Evolutionary conservation across 2,113 vertebrate species (phyloP).

Genomic region (Perca flavescens): DNA sequence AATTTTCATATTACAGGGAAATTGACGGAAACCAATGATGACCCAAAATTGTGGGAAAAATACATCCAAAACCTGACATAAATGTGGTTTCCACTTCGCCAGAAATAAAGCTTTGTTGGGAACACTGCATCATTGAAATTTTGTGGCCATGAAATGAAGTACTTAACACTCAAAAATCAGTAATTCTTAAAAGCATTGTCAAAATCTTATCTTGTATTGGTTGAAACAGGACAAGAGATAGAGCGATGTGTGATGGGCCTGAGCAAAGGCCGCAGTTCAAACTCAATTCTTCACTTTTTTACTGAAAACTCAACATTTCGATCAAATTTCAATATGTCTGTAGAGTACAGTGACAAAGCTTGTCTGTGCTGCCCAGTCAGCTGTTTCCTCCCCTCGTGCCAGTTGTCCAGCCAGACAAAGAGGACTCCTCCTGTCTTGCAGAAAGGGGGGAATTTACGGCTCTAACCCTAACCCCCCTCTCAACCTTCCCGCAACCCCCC

Average conservation of each 20-base stretch:
- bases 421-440: slow-evolving; percentile 50
- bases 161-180: neutral
- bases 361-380: slow-evolving; percentile 51
- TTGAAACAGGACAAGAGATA: neutral
- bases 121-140: neutral
- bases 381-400: slow-evolving; percentile 66
- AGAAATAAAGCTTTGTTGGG: neutral
- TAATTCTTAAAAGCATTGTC: neutral
- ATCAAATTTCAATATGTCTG: neutral
- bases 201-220: neutral
- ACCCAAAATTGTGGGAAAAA: neutral
- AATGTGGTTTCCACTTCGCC: neutral
- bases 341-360: slow-evolving; percentile 5
- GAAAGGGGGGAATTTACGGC: slow-evolving; percentile 48
- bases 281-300: neutral
- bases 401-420: slow-evolving; percentile 76
- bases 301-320: neutral
- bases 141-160: neutral
- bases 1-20: neutral
- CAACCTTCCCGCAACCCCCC: slow-evolving; percentile 36
- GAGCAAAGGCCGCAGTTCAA: neutral
- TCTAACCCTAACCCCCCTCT: slow-evolving; percentile 12
- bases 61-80: neutral
- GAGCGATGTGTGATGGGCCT: no score
- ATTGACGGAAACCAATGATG: neutral